Evolutionary conservation across 2,797 vertebrate genomes (phyloP).

Genomic region (Toxotes lorentzi): DNA sequence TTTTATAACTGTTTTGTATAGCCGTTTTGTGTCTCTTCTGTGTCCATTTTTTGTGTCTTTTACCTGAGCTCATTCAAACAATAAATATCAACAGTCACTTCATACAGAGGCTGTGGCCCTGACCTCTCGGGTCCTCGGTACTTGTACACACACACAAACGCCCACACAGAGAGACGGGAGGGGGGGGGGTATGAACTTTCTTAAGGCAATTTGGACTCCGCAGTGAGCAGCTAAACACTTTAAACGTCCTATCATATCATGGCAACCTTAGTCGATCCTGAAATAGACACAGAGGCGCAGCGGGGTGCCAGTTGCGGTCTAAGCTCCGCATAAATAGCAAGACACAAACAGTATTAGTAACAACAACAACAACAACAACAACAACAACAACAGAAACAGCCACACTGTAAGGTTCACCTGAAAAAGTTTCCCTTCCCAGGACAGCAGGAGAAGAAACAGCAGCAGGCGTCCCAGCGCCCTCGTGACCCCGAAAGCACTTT

Average conservation of each 20-base stretch:
- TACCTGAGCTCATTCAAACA: neutral
- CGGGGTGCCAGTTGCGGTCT: conserved; percentile 35
- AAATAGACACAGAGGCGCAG: conserved; percentile 71
- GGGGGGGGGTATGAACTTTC: conserved; percentile 46
- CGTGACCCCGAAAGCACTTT: conserved; percentile 52
- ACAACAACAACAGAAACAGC: conserved; percentile 10
- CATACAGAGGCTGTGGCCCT: neutral
- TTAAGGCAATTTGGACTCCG: conserved; percentile 15
- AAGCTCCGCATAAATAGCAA: conserved; percentile 56
- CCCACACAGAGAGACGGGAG: neutral
- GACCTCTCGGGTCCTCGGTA: neutral
- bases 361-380: conserved; percentile 11
- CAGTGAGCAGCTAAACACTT: conserved; percentile 24
- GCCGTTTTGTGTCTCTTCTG: neutral
- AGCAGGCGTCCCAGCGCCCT: conserved; percentile 63
- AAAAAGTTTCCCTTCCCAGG: conserved; percentile 54
- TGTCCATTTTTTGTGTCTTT: too few species aligned
- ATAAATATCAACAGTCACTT: neutral
- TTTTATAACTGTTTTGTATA: neutral
- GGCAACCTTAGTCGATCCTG: conserved; percentile 60
- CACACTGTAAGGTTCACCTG: conserved; percentile 72
- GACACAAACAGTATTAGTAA: conserved; percentile 27
- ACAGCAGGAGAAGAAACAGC: conserved; percentile 68
- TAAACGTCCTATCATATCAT: conserved; percentile 52
- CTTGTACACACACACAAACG: conserved; percentile 9